phyloP scores from a whole-genome alignment of 2,797 vertebrate species.

The Poecilia gillii region DNA sequence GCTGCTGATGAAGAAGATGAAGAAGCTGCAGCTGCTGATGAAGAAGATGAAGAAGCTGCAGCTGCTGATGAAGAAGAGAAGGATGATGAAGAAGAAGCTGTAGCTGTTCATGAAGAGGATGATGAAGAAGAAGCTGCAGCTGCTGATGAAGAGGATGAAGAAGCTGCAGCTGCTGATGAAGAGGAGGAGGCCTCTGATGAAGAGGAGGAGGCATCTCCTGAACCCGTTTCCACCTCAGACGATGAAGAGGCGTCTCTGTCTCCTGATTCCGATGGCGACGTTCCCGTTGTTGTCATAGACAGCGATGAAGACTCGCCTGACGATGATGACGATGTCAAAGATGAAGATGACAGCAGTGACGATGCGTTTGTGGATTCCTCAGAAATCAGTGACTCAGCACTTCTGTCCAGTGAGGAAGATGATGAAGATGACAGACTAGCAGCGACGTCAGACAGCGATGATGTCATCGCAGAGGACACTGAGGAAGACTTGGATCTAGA shows the following conservation, averaged over 20 bases:
- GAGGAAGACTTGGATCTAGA: slow-evolving; percentile 52
- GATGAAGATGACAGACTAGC: slow-evolving; percentile 57
- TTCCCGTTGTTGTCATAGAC: slow-evolving; percentile 11
- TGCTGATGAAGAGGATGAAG: background rate
- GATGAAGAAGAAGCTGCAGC: background rate
- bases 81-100: background rate
- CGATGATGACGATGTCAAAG: slow-evolving; percentile 22
- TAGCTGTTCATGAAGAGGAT: background rate
- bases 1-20: background rate
- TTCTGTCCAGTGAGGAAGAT: slow-evolving; percentile 55
- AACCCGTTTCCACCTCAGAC: slow-evolving; percentile 52
- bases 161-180: background rate
- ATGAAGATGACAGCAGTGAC: slow-evolving; percentile 31
- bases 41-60: no score
- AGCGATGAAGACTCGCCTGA: slow-evolving; percentile 26
- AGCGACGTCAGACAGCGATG: slow-evolving; percentile 41
- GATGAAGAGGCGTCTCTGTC: slow-evolving; percentile 53
- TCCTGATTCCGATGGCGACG: slow-evolving; percentile 50
- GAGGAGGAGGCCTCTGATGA: background rate
- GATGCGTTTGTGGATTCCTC: slow-evolving; percentile 44
- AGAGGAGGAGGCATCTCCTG: slow-evolving; percentile 30
- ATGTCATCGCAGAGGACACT: slow-evolving; percentile 28
- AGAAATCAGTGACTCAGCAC: slow-evolving; percentile 37
- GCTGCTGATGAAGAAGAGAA: background rate
- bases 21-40: background rate